Evolutionary conservation across 2,888 invertebrate species (phyloP), one percentile per base, ranked within the genome.

Genomic region (Augochlorella aurata): DNA sequence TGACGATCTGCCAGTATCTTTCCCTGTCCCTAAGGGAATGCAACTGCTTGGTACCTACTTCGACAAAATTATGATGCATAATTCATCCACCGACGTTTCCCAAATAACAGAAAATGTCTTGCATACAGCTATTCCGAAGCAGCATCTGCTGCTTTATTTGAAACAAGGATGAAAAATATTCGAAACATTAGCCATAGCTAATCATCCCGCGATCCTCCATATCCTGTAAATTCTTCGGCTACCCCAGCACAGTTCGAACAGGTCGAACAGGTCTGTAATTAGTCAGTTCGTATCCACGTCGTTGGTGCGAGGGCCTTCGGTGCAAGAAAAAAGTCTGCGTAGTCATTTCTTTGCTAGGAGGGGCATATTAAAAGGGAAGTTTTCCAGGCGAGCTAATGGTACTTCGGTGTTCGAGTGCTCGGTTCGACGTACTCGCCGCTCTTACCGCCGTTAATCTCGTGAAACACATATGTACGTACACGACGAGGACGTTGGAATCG

Each of bases 341-440:
- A 16, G 58, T 24, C 14, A 58, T 58, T 24, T 58, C 58, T 58
- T 14, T 16, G 7, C 67, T 1, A 58, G 47, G 74, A 47, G 58
- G 58, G n/a, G 45, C 58, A 29, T 45, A 58, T 66, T 54, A 58
- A 68, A 58, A 58, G 29, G 47, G n/a, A 38, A 45, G 52, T 29
- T 68, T 68, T 75, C 21, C 44, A 9, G 10, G 10, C 45, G 7
- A 16, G 75, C 61, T 75, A 75, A 75, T 75, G 75, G 75, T 21
- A 61, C 61, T 75, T 61, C 61, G 68, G 16, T 75, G 75, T 75
- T 75, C 75, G 68, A 69, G 68, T 49, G 68, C 58, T 10, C 47
- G 58, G 21, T 54, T 68, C 75, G 49, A 58, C 45, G 75, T 69
- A 18, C 66, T 2, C 76, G n/a, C 2, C 49, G 76, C 38, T 5